A percentile compares a stretch with the other conserved stretches of the same genome.
Conservation (phyloP, 2,888 invertebrate species). For the Muscina levida region DNA sequence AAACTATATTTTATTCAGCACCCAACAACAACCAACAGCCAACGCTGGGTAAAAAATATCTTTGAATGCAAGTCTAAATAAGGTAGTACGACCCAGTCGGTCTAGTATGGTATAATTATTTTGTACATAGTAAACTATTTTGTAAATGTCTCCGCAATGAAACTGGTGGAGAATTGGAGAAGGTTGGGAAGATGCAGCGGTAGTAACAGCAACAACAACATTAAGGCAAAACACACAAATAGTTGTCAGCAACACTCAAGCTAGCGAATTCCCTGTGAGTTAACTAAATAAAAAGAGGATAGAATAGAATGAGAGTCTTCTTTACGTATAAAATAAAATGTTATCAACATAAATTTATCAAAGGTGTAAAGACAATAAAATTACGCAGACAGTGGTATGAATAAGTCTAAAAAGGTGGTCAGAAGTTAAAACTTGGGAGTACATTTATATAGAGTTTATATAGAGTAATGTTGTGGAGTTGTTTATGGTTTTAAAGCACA, state of each 20-base stretch:
- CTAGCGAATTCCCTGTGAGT: not conserved
- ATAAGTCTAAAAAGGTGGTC: not conserved
- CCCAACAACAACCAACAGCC: not conserved
- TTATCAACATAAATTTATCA: conserved; percentile 36
- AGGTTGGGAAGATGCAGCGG: not conserved
- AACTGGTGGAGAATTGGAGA: too few species aligned
- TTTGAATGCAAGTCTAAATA: too few species aligned
- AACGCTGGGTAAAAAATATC: too few species aligned
- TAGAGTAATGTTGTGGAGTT: too few species aligned
- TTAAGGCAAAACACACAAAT: not conserved
- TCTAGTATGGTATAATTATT: too few species aligned
- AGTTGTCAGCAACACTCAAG: conserved; percentile 21
- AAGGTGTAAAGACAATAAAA: conserved; percentile 32
- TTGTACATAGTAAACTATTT: too few species aligned
- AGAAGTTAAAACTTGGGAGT: not conserved
- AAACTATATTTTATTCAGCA: conserved; percentile 6
- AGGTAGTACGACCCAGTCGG: too few species aligned
- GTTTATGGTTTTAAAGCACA: too few species aligned
- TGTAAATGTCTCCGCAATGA: too few species aligned
- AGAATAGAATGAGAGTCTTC: conserved; percentile 17
- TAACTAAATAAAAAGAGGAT: too few species aligned
- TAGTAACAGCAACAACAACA: not conserved
- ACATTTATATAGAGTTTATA: not conserved
- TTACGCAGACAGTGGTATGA: conserved; percentile 7
- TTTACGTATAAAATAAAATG: not conserved